Percentiles rank a stretch among this genome's conserved stretches.
phyloP scores from a whole-genome alignment of 2,113 vertebrate species.

The Ageneiosus marmoratus region DNA sequence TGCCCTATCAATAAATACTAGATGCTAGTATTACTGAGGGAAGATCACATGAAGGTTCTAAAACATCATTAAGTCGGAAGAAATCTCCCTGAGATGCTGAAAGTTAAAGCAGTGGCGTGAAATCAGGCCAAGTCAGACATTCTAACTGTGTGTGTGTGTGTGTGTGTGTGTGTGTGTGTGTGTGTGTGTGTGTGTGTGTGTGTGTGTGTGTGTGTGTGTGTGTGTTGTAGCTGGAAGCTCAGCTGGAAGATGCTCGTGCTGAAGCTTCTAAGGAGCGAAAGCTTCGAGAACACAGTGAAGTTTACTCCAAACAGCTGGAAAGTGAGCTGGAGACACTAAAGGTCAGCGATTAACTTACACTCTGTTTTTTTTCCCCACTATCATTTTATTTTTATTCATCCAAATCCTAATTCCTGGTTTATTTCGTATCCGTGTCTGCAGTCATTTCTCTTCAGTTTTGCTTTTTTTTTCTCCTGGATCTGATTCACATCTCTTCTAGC shows the following conservation, averaged over 20 bases:
- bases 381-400: neutral
- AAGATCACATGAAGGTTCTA: neutral
- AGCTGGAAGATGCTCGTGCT: slow-evolving; percentile 83
- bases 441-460: neutral
- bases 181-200: too few species aligned
- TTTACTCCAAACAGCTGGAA: slow-evolving; percentile 89
- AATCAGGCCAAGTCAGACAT: slow-evolving; percentile 6
- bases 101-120: neutral
- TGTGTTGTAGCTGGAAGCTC: slow-evolving; percentile 83
- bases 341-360: slow-evolving; percentile 69
- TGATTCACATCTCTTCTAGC: neutral
- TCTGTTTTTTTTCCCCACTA: neutral
- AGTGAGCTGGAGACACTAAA: slow-evolving; percentile 87
- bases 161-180: too few species aligned
- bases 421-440: neutral
- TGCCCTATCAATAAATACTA: too few species aligned
- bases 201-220: slow-evolving; percentile 36
- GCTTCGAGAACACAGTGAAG: slow-evolving; percentile 90
- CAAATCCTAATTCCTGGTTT: neutral
- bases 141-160: too few species aligned
- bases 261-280: slow-evolving; percentile 93
- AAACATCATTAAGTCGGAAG: neutral
- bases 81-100: neutral
- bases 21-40: too few species aligned
- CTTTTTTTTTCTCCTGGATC: neutral